Base-by-base conservation (phyloP, 1,140 invertebrate species). In the Zaprionus capensis region DNA sequence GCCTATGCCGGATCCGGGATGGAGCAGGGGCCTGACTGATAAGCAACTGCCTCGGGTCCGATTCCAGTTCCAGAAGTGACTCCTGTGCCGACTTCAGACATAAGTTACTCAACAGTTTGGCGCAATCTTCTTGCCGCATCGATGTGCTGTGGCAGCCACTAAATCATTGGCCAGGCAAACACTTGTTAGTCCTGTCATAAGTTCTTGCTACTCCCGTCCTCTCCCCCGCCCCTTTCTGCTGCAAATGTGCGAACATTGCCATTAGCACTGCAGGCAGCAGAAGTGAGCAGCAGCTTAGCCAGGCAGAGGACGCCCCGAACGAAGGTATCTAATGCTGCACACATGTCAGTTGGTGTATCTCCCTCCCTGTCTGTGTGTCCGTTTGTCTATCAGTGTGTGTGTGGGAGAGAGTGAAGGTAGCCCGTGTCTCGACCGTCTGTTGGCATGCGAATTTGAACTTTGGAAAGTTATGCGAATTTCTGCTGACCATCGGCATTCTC, bases 391-490 rank as follows among this genome's bases (percentile, higher is more conserved):
- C 41, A 31, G 28, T 7, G 28, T 67, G 55, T 68, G 62, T 79
- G 62, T 79, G 73, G 68, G 26, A 36, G 24, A 55, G 17, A 22
- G 31, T 56, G 26, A 31, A 73, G 71, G 63, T 73, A 73, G 63
- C 49, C 38, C 36, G 17, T 71, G 55, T 64, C 72, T 71, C 68
- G 69, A 61, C 62, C 55, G 74, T 65, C 62, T 76, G 74, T 62
- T 78, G 82, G 81, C 85, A 82, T 87, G 80, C 41, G 46, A 34
- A 53, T 68, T 57, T 74, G 82, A 90, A 87, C 75, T 87, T 87
- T 90, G 70, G 71, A 81, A 87, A 87, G 84, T 87, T 87, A 87
- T 87, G 84, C 85, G 84, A 71, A 84, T 90, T 87, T 87, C 81
- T 88, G 85, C 85, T 90, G 85, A 88, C 85, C 85, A 90, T 85